Evolutionary conservation across 2,113 vertebrate genomes (phyloP).

Genomic region (Oncorhynchus gorbuscha): DNA sequence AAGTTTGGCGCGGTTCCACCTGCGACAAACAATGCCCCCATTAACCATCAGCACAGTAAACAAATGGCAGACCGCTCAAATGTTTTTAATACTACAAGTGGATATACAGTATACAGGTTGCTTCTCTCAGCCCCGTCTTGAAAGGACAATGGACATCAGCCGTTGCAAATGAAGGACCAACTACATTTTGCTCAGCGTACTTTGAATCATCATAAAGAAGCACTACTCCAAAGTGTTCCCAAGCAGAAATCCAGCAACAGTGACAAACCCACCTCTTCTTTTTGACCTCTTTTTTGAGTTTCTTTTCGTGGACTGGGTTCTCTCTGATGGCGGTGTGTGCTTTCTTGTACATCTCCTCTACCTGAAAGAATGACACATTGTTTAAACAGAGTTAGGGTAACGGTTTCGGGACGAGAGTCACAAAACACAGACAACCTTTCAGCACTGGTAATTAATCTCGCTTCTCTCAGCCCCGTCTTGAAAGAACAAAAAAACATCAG

Average conservation of each 20-base stretch:
- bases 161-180: constrained; percentile 40
- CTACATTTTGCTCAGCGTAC: constrained; percentile 32
- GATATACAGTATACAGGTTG: not conserved
- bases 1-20: constrained; percentile 97
- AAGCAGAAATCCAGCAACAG: not conserved
- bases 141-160: constrained; percentile 27
- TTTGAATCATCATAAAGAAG: too few relatives aligned
- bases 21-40: constrained; percentile 57
- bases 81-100: too few relatives aligned
- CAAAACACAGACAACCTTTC: too few relatives aligned
- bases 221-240: constrained; percentile 8
- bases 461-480: constrained; percentile 49
- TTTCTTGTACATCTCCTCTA: constrained; percentile 97
- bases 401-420: too few relatives aligned
- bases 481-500: constrained; percentile 34
- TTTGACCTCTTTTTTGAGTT: constrained; percentile 91
- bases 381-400: not conserved
- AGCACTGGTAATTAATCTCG: not conserved
- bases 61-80: too few relatives aligned
- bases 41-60: constrained; percentile 57
- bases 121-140: constrained; percentile 49
- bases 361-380: constrained; percentile 65
- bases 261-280: constrained; percentile 87
- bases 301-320: constrained; percentile 93
- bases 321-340: constrained; percentile 89